phyloP scores from a whole-genome alignment of 2,888 invertebrate genomes.

The Zaprionus obscuricornis region DNA sequence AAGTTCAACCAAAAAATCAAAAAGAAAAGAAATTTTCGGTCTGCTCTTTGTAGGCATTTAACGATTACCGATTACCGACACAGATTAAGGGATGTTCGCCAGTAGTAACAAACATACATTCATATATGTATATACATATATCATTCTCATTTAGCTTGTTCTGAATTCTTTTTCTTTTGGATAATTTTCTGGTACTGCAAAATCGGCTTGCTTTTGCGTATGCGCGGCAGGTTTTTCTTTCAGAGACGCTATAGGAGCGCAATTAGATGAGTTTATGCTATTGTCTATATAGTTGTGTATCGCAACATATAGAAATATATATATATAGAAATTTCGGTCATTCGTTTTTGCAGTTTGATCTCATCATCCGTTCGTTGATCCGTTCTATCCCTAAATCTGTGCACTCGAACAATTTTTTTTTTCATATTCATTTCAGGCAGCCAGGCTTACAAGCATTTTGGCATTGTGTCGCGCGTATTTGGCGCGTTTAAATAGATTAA shows the following conservation, averaged over 20 bases:
- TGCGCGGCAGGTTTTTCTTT: conserved; percentile 39
- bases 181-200: conserved; percentile 21
- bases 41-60: conserved; percentile 76
- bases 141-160: not conserved
- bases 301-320: too few species aligned
- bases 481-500: conserved; percentile 84
- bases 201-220: conserved; percentile 58
- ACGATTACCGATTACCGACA: conserved; percentile 81
- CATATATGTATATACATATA: too few species aligned
- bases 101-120: not conserved
- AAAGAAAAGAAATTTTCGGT: conserved; percentile 82
- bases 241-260: conserved; percentile 57
- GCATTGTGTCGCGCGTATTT: conserved; percentile 78
- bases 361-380: conserved; percentile 70
- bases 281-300: conserved; percentile 57
- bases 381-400: conserved; percentile 74
- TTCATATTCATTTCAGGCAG: conserved; percentile 1
- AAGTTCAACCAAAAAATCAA: too few species aligned
- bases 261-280: conserved; percentile 76
- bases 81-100: conserved; percentile 83
- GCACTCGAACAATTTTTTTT: conserved; percentile 60
- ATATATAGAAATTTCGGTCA: conserved; percentile 57
- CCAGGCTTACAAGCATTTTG: conserved; percentile 27
- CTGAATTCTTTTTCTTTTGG: not conserved
- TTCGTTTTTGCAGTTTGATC: conserved; percentile 43